phyloP scores from a whole-genome alignment of 2,888 invertebrate species.

The Pristionchus entomophagus region DNA sequence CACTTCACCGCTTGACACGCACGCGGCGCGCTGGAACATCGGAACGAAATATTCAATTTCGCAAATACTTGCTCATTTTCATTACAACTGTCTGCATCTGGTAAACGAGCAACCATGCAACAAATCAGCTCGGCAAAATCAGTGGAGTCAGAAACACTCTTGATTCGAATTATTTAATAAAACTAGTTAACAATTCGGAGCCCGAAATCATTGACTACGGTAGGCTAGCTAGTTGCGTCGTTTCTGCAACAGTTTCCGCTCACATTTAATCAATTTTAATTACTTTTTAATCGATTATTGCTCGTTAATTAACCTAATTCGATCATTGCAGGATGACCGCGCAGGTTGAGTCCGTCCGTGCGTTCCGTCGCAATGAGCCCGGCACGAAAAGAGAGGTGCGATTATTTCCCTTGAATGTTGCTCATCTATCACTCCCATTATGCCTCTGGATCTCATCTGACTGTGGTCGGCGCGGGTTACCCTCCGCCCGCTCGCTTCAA shows the following conservation, averaged over 20 bases:
- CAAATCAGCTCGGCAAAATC: too few relatives aligned
- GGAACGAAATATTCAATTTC: neutral
- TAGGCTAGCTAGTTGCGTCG: neutral
- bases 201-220: neutral
- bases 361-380: constrained; percentile 65
- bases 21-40: neutral
- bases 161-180: too few relatives aligned
- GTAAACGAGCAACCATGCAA: too few relatives aligned
- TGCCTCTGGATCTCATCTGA: too few relatives aligned
- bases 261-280: neutral
- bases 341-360: constrained; percentile 22
- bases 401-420: neutral
- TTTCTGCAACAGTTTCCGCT: constrained; percentile 11
- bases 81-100: too few relatives aligned
- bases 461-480: too few relatives aligned
- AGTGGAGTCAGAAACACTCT: too few relatives aligned
- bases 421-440: neutral
- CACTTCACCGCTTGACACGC: too few relatives aligned
- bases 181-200: too few relatives aligned
- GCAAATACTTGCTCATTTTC: neutral
- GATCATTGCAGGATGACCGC: constrained; percentile 46
- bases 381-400: constrained; percentile 68
- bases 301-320: neutral
- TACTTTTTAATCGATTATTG: neutral
- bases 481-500: too few relatives aligned